A percentile compares a stretch with the other conserved stretches of the same genome.
Evolutionary conservation across 2,888 invertebrate species (phyloP).

Genomic region (Rotaria macrura): DNA sequence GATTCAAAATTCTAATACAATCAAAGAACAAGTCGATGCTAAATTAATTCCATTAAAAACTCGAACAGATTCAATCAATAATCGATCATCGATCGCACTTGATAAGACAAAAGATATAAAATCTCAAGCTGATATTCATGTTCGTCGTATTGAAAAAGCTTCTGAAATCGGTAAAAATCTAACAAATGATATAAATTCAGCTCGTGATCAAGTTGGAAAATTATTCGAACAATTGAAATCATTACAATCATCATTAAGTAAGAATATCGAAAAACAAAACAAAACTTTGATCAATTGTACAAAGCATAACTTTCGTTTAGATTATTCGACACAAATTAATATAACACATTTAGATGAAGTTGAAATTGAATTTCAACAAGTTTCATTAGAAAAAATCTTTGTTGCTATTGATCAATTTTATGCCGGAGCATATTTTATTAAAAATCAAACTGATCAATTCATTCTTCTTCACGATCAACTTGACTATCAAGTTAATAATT

Average conservation of each 20-base stretch:
- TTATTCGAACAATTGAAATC: neutral
- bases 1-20: neutral
- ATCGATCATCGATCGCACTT: neutral
- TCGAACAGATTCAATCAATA: neutral
- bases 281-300: neutral
- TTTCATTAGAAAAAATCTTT: neutral
- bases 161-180: neutral
- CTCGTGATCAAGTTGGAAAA: neutral
- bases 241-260: conserved; percentile 11
- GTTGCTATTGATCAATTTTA: neutral
- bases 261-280: neutral
- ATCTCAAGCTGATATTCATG: conserved; percentile 12
- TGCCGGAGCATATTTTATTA: neutral
- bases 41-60: neutral
- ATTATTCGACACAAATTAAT: conserved; percentile 16
- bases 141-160: neutral
- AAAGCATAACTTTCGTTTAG: neutral
- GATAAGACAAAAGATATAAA: neutral
- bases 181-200: conserved; percentile 5
- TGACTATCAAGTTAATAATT: neutral
- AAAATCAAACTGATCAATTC: neutral
- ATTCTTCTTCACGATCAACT: neutral
- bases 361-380: conserved; percentile 5
- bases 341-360: neutral
- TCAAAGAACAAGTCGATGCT: neutral